Evolutionary conservation across 64 coral and sea anemone genomes (phyloP), one percentile per base, ranked within the genome.

Genomic region (Catalaphyllia jardinei): DNA sequence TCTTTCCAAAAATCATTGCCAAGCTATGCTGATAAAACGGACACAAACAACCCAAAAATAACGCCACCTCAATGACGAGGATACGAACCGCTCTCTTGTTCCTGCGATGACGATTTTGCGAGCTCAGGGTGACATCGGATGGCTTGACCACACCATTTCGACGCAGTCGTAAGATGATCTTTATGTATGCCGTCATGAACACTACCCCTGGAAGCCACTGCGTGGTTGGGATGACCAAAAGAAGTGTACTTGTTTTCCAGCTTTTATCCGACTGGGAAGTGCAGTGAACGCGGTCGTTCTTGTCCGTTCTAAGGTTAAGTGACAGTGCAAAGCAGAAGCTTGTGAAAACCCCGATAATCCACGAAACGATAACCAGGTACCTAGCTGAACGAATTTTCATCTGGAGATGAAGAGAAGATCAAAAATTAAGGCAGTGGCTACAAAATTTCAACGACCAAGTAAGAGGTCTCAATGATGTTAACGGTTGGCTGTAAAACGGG

Each of bases 51-150:
- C 71, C 74, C 0, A 91, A 20, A 64, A 61, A 91, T 0, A 73
- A 76, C 1, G 61, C 2, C 3, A 79, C 27, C 67, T 91, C 89
- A 2, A 86, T 86, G 24, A 91, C 71, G 28, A 91, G 82, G 29
- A 91, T 91, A 24, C 72, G 76, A 14, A 81, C 72, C 8, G 89
- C 89, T 4, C 89, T 71, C 8, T 42, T 4, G 72, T 91, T 91
- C 13, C 89, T 33, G 17, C 82, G 82, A 74, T 35, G 49, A 6
- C 80, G 89, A 14, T 91, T 91, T 29, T 39, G 49, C 7, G 72
- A 74, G 24, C 72, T 60, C 14, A 57, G 71, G 19, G 80, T 76
- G n/a, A 65, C 54, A 31, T 91, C 55, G 11, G 52, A 14, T 0
- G 80, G 79, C 10, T 62, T 73, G 11, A 86, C 74, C 4, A 73